phyloP scores from a whole-genome alignment of 2,113 vertebrate genomes.

The Callorhinus ursinus region DNA sequence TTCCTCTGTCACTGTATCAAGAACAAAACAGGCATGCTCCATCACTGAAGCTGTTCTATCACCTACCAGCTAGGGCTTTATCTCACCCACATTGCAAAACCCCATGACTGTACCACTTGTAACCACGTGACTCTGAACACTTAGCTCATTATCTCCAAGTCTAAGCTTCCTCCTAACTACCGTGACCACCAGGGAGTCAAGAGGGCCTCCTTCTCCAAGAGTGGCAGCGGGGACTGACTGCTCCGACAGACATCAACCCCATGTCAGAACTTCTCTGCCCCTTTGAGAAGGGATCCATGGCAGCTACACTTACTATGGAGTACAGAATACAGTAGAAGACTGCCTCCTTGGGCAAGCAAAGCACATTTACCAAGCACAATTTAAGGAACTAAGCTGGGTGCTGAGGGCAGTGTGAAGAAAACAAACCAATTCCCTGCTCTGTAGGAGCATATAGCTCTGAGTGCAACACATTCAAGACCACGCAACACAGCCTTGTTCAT shows the following conservation, averaged over 20 bases:
- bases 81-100: neutral
- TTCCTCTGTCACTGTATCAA: neutral
- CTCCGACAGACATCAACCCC: neutral
- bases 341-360: neutral
- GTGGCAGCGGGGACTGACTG: neutral
- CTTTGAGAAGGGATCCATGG: neutral
- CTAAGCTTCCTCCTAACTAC: neutral
- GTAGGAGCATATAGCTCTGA: neutral
- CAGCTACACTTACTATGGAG: neutral
- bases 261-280: neutral
- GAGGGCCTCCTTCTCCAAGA: neutral
- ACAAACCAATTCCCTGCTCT: neutral
- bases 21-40: neutral
- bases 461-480: neutral
- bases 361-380: neutral
- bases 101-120: neutral
- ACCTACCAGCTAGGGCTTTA: neutral
- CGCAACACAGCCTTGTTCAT: neutral
- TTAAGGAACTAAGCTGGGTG: neutral
- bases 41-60: neutral
- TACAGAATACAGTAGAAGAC: neutral
- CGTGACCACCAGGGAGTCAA: neutral
- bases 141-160: neutral
- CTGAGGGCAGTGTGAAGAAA: neutral
- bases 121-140: neutral